Evolutionary conservation across 2,113 vertebrate genomes (phyloP), one percentile per base, ranked within the genome.

Genomic region (Ameiurus melas): DNA sequence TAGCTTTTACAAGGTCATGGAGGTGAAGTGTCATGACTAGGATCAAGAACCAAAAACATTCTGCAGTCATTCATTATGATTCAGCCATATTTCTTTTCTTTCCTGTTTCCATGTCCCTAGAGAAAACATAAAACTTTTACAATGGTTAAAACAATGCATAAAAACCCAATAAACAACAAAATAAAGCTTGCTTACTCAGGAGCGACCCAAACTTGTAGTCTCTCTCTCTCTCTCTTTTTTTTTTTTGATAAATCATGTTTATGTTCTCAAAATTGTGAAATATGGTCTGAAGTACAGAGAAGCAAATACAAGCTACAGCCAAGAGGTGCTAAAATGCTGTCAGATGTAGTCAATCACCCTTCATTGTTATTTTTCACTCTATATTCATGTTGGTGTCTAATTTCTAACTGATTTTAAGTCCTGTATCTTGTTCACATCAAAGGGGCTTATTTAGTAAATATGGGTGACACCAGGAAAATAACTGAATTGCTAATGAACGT

Each of bases 1-100:
- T 6, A 47, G 57, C 71, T 43, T 86, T 86, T 60, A 86, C 70
- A 86, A 62, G 71, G 55, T 78, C 75, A 19, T 30, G n/a, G 57
- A 77, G 57, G 55, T 78, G 55, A 77, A 30, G n/a, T 78, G 71
- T 85, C 51, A 58, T n/a, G 53, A 58, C 84, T 14, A 16, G 53
- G 30, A 71, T 33, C 17, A 73, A 55, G 53, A 36, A 39, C 14
- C 53, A 57, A 73, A 75, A 71, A 82, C 55, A 36, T 82, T 82
- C 55, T 39, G 55, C 55, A 39, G 55, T 58, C 79, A 36, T 58
- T 81, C 79, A 33, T 20, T 57, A 10, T 82, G 17, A 58, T 36
- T 39, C 20, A 33, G 19, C 55, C 55, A 62, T 86, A 47, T 78
- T 78, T 86, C 27, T 5, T 30, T 85, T 43, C 20, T 22, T 85